Percentiles rank a stretch among this genome's conserved stretches.
These are phyloP conservation scores for Troides helena DNA, from an alignment of 2,888 invertebrate genomes.

Conservation along the genomic window DNA sequence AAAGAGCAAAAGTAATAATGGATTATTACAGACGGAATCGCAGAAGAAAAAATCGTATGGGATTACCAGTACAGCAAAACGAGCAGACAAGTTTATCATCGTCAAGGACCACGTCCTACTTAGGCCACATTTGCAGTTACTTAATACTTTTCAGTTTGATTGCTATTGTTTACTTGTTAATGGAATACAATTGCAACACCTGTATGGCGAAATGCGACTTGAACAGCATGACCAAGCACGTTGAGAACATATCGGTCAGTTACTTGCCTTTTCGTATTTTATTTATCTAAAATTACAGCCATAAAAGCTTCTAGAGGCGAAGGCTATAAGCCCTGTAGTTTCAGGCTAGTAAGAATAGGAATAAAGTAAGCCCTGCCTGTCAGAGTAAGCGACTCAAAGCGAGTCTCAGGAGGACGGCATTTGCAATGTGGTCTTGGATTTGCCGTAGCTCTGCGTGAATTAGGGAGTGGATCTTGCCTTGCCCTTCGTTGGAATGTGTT, in stretches of 20 bases:
- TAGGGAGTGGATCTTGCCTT: no score
- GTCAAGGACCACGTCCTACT: slow-evolving; percentile 37
- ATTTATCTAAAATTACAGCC: not conserved
- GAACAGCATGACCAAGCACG: slow-evolving; percentile 48
- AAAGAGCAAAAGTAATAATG: slow-evolving; percentile 42
- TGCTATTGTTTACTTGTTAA: slow-evolving; percentile 53
- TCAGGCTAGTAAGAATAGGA: no score
- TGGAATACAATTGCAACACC: slow-evolving; percentile 55
- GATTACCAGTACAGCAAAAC: not conserved
- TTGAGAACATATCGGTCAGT: slow-evolving; percentile 60
- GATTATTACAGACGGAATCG: slow-evolving; percentile 52
- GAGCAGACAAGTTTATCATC: not conserved
- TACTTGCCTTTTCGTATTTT: not conserved
- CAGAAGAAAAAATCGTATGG: slow-evolving; percentile 42
- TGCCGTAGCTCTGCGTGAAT: no score
- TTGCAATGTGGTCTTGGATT: no score
- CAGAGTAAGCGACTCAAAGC: no score
- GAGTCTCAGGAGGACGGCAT: no score
- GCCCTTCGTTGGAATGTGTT: no score
- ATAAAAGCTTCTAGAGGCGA: no score
- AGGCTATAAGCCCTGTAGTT: no score
- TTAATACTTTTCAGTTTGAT: slow-evolving; percentile 53
- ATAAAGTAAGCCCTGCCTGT: no score
- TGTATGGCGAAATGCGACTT: slow-evolving; percentile 50
- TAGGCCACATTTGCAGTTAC: slow-evolving; percentile 46